These are phyloP conservation scores for Chrysopilus asiliformis DNA, from an alignment of 2,888 invertebrate species.

Conservation along the genomic window DNA sequence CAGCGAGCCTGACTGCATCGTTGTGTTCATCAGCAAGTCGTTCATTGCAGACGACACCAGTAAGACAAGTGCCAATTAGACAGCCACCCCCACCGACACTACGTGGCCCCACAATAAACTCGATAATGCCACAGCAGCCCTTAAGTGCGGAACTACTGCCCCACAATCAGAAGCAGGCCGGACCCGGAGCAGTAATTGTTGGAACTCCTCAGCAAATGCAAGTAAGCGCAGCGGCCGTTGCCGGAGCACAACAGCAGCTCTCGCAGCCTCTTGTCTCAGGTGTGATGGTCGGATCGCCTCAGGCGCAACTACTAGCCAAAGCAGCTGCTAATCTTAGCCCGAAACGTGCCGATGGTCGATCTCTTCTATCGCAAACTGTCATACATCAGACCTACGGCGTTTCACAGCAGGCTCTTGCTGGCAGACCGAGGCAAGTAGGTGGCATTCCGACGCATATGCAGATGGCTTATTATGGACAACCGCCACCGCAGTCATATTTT, in stretches of 20 bases:
- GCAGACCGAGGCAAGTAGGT: slow-evolving; percentile 22
- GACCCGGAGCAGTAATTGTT: slow-evolving; percentile 10
- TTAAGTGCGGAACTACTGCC: slow-evolving; percentile 31
- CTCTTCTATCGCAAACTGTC: slow-evolving; percentile 25
- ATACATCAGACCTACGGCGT: slow-evolving; percentile 34
- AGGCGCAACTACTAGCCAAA: slow-evolving; percentile 15
- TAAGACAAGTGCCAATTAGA: slow-evolving; percentile 33
- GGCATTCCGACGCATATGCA: slow-evolving; percentile 27
- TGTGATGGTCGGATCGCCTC: slow-evolving; percentile 10
- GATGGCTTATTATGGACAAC: slow-evolving; percentile 31
- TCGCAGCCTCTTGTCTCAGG: slow-evolving; percentile 9
- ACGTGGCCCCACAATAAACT: slow-evolving; percentile 21
- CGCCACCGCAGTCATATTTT: slow-evolving; percentile 27
- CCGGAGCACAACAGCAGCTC: slow-evolving; percentile 8
- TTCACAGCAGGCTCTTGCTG: slow-evolving; percentile 17
- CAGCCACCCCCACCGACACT: slow-evolving; percentile 21
- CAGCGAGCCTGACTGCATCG: slow-evolving; percentile 46
- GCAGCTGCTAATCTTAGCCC: slow-evolving; percentile 14
- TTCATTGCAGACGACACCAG: slow-evolving; percentile 41
- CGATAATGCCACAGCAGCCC: slow-evolving; percentile 19
- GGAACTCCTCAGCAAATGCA: slow-evolving; percentile 9
- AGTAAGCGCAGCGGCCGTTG: no score
- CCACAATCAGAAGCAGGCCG: slow-evolving; percentile 22
- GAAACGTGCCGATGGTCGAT: slow-evolving; percentile 12
- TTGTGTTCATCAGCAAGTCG: slow-evolving; percentile 41